Conservation (phyloP, 2,113 vertebrate species). For the Danionella cerebrum region DNA sequence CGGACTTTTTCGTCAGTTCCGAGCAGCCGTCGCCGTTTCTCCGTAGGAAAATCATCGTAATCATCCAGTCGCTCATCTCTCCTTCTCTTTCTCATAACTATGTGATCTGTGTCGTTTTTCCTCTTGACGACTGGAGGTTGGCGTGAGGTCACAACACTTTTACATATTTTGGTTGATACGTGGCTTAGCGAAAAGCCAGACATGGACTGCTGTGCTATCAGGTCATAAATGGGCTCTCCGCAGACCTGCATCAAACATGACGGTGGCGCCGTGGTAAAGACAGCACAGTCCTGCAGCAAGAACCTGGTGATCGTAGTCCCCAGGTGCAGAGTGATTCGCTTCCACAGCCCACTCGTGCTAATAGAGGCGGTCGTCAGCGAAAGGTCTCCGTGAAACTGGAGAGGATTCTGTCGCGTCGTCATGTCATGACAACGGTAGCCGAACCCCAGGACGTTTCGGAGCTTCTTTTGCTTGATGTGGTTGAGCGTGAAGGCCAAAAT, state of each 20-base stretch:
- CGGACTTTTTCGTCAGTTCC: background rate
- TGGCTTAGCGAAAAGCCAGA: constrained; percentile 43
- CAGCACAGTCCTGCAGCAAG: constrained; percentile 75
- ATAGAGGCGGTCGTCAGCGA: constrained; percentile 73
- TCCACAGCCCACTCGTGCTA: constrained; percentile 75
- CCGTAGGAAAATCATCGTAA: constrained; percentile 2
- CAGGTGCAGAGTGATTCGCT: constrained; percentile 69
- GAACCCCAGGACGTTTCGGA: constrained; percentile 80
- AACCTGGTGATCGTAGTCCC: constrained; percentile 81
- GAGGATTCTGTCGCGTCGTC: constrained; percentile 45
- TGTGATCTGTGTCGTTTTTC: background rate
- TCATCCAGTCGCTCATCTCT: too few species aligned
- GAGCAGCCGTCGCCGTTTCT: constrained; percentile 21
- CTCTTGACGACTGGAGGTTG: background rate
- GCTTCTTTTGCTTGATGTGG: constrained; percentile 65
- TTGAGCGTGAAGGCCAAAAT: constrained; percentile 65
- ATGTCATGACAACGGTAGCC: constrained; percentile 53
- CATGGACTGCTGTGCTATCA: constrained; percentile 38
- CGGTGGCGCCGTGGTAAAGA: constrained; percentile 79
- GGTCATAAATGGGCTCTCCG: constrained; percentile 77
- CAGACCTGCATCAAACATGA: constrained; percentile 83
- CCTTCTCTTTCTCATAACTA: constrained; percentile 40
- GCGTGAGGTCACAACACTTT: background rate
- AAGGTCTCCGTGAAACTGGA: constrained; percentile 59
- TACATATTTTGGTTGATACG: background rate